phyloP scores from a whole-genome alignment of 2,797 vertebrate species.

The Mormyrus hasselquistii region DNA sequence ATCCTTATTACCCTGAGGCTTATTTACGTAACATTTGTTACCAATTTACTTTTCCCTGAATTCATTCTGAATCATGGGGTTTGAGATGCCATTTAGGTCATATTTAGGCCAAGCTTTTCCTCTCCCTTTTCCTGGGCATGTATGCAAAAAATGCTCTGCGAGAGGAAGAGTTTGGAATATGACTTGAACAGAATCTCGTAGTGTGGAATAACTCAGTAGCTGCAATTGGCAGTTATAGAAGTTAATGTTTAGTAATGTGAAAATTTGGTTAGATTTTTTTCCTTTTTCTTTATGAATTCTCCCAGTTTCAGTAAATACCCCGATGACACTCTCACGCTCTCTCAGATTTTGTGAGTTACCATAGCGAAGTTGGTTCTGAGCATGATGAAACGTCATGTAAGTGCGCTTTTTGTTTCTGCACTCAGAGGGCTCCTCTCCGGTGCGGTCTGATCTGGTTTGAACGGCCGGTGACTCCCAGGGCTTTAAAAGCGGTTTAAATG shows the following conservation, averaged over 20 bases:
- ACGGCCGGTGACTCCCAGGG: not conserved
- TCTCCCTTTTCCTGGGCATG: not conserved
- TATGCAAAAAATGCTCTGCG: not conserved
- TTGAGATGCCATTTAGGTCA: not conserved
- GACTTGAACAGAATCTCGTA: not conserved
- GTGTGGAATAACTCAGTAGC: not conserved
- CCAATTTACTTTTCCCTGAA: not conserved
- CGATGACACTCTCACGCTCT: not conserved
- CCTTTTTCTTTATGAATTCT: not conserved
- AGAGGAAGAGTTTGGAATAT: not conserved
- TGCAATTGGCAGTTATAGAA: not conserved
- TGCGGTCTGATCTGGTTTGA: not conserved
- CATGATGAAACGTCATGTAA: constrained; percentile 61
- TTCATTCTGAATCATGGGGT: not conserved
- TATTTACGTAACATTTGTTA: not conserved
- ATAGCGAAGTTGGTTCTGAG: not conserved
- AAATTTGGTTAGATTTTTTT: not conserved
- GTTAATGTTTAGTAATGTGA: not conserved
- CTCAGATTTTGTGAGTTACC: not conserved
- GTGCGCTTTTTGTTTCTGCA: constrained; percentile 32
- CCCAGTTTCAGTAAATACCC: not conserved
- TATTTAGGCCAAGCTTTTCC: not conserved
- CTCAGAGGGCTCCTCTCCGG: not conserved
- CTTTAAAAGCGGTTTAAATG: not conserved
- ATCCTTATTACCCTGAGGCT: not conserved